These are phyloP conservation scores for Tragopan temminckii DNA, from an alignment of 2,797 vertebrate species.

Conservation along the genomic window DNA sequence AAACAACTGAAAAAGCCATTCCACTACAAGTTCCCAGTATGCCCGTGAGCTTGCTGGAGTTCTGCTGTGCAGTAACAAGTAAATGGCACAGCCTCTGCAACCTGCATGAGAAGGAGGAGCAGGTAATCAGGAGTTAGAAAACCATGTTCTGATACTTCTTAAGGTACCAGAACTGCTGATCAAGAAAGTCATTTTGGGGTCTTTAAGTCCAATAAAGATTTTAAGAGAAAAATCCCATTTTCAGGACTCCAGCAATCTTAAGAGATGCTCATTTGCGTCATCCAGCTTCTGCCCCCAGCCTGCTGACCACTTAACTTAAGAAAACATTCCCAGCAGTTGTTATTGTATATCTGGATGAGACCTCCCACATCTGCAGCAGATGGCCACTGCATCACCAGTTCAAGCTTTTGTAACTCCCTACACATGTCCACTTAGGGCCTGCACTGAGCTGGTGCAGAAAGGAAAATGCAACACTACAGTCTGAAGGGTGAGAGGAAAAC, in stretches of 20 bases:
- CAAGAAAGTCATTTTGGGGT: not conserved
- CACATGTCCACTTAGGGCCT: fast-evolving
- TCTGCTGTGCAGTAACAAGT: not conserved
- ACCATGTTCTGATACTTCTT: not conserved
- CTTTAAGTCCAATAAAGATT: not conserved
- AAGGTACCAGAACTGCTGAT: not conserved
- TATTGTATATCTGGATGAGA: not conserved
- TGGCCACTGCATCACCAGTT: not conserved
- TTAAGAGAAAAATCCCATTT: not conserved
- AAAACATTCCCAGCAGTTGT: not conserved
- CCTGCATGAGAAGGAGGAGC: not conserved
- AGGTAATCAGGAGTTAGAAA: not conserved
- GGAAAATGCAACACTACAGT: not conserved
- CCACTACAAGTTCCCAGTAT: not conserved
- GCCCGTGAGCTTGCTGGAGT: not conserved
- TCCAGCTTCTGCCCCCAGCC: not conserved
- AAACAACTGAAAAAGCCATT: not conserved
- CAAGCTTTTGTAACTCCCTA: not conserved
- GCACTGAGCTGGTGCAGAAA: not conserved
- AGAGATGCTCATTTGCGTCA: fast-evolving
- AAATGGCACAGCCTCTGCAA: not conserved
- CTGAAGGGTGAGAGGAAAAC: not conserved
- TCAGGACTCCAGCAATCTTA: not conserved
- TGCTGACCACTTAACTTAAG: not conserved
- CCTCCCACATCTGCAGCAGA: not conserved